Conservation (phyloP, 2,888 invertebrate genomes). For the Orchesellides sinensis region DNA sequence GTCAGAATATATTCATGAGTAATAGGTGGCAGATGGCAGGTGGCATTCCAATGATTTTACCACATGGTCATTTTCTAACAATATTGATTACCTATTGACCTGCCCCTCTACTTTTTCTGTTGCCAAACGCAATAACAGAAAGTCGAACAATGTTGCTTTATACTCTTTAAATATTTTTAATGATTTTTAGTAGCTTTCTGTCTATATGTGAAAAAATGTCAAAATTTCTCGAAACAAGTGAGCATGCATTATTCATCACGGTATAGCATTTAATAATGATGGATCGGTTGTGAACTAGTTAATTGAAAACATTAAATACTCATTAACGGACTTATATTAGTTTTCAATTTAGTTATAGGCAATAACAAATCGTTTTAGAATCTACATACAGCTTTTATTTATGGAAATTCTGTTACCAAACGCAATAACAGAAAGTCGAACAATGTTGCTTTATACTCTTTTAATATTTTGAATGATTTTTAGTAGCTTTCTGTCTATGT, state of each 20-base stretch:
- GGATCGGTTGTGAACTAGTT: slow-evolving; percentile 29
- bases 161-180: neutral
- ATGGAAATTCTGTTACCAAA: slow-evolving; percentile 36
- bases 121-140: slow-evolving; percentile 12
- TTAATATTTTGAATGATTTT: neutral
- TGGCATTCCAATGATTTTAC: too few relatives aligned
- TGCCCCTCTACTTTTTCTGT: slow-evolving; percentile 49
- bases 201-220: too few relatives aligned
- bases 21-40: neutral
- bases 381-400: too few relatives aligned
- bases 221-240: neutral
- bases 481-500: too few relatives aligned
- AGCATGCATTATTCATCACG: neutral
- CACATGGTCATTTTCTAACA: too few relatives aligned
- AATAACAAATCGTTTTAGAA: too few relatives aligned
- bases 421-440: neutral
- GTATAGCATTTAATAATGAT: neutral
- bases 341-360: too few relatives aligned
- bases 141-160: neutral
- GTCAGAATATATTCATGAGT: neutral
- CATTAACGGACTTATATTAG: slow-evolving; percentile 48
- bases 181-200: too few relatives aligned
- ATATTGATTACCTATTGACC: slow-evolving; percentile 35
- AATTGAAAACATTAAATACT: slow-evolving; percentile 55
- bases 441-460: neutral